These are phyloP conservation scores for Mirounga angustirostris DNA, from an alignment of 2,113 vertebrate genomes.

Conservation along the genomic window DNA sequence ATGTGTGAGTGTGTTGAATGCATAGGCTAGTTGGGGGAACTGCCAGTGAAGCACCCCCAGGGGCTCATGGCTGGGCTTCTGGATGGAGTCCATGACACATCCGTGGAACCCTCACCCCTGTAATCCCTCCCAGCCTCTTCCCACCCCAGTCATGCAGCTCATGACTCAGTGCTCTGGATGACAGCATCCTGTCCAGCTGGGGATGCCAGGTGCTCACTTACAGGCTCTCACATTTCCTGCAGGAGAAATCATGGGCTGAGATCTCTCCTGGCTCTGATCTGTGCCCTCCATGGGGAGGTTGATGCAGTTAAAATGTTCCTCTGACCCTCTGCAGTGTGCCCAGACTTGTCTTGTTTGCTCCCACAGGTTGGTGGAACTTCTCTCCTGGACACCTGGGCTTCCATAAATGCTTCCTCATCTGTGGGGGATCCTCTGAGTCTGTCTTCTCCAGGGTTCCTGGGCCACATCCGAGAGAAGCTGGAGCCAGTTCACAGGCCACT, in stretches of 20 bases:
- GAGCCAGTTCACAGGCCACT: neutral
- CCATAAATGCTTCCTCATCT: neutral
- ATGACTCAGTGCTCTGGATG: neutral
- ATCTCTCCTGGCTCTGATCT: neutral
- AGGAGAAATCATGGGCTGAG: neutral
- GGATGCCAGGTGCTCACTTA: neutral
- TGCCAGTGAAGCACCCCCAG: neutral
- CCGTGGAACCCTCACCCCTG: neutral
- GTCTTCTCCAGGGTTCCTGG: neutral
- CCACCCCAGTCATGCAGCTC: neutral
- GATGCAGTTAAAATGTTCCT: neutral
- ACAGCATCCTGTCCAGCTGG: neutral
- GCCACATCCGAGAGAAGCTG: accelerated
- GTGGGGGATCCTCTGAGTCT: neutral
- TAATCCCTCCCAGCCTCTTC: neutral
- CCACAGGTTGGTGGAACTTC: neutral
- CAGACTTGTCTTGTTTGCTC: neutral
- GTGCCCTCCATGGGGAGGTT: neutral
- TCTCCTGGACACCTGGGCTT: neutral
- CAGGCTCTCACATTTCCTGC: neutral
- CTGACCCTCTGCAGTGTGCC: neutral
- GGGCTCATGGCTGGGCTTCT: neutral
- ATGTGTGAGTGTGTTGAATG: neutral
- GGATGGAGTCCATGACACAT: neutral
- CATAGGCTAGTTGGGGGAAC: neutral